A percentile compares a stretch with the other conserved stretches of the same genome.
Conservation (phyloP, 2,113 vertebrate genomes). For the Psephotus haematonotus region DNA sequence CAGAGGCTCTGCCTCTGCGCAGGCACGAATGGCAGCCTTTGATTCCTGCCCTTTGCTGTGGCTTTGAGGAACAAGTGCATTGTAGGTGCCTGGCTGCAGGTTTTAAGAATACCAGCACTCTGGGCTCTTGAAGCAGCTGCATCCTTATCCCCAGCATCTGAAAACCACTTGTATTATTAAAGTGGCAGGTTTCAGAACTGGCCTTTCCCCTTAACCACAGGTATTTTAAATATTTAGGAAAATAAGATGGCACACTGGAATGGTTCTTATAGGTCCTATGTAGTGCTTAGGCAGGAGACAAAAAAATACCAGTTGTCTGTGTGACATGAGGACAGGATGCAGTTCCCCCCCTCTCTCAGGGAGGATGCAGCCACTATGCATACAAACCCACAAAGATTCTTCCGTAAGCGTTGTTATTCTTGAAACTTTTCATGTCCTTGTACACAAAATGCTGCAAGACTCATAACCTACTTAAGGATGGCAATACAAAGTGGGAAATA, state of each 20-base stretch:
- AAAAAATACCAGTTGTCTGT: background rate
- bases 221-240: conserved; percentile 62
- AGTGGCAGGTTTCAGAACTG: conserved; percentile 54
- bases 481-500: conserved; percentile 11
- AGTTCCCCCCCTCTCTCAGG: background rate
- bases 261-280: background rate
- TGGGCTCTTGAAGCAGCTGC: conserved; percentile 32
- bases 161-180: conserved; percentile 36
- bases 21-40: background rate
- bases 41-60: conserved; percentile 43
- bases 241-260: background rate
- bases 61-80: conserved; percentile 31
- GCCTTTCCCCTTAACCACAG: conserved; percentile 37
- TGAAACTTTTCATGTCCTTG: background rate
- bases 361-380: background rate
- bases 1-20: background rate
- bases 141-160: conserved; percentile 47
- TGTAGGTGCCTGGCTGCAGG: conserved; percentile 24
- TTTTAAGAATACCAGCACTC: conserved; percentile 35
- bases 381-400: background rate
- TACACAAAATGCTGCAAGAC: background rate
- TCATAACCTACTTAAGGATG: background rate
- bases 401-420: background rate
- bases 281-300: background rate
- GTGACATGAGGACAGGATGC: background rate